Evolutionary conservation across 2,113 vertebrate species (phyloP), one percentile per base, ranked within the genome.

Genomic region (mouse (Mus musculus)): DNA sequence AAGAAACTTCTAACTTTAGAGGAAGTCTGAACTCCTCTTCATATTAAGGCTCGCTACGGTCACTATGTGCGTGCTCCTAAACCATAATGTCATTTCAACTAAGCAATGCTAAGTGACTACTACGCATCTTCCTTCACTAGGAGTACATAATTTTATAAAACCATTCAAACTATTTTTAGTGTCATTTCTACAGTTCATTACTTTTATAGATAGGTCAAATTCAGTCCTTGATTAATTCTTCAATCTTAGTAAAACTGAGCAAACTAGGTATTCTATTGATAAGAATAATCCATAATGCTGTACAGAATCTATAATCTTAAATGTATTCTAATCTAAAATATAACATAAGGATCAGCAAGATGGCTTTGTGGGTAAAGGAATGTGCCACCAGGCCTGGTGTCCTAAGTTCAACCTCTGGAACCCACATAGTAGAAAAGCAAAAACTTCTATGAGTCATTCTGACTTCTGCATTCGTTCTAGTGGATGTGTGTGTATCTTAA

Each of bases 1-100:
- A 90, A 93, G 49, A 69, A 88, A 90, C 65, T 92, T 82, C 67
- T 87, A 89, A 30, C 42, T 96, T 94, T 87, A 81, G 24, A 76
- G 46, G 54, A 88, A 78, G 80, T 89, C 54, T 92, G 59, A 82
- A 71, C 52, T 59, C 46, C 78, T 89, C n/a, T 95, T 82, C 52
- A 77, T 71, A 87, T 77, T 90, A 36, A 67, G 20, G 75, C 42
- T 28, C 20, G 65, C 49, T 88, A 59, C 28, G 82, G 59, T 88
- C 65, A 89, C 61, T 76, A 71, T 49, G 7, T 36, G 2, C 86
- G 81, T 76, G 52, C 75, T 89, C 75, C 67, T 65, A 33, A 2
- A 42, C 91, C 49, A 89, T 39, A 71, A 87, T 90, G 89, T 96
- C 17, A 67, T 78, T 93, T 33, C 33, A 87, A 90, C n/a, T 81